Evolutionary conservation across 2,888 invertebrate genomes (phyloP), one percentile per base, ranked within the genome.

Genomic region (Ormyrus nitidulus): DNA sequence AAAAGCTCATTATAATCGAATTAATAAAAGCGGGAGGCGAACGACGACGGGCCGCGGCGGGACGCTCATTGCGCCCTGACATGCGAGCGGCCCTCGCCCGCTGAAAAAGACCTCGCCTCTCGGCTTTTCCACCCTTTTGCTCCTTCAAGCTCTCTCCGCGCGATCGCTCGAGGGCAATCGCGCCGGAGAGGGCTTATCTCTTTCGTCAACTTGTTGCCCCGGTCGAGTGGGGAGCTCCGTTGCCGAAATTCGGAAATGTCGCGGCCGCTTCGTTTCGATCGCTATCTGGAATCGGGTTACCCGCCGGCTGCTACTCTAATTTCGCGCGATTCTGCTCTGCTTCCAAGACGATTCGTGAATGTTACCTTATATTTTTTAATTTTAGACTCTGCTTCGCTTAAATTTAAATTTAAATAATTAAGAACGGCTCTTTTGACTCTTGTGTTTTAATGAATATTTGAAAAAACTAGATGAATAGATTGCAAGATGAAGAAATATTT

Each of bases 1-100:
- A 87, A 87, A 88, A 87, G 86, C 86, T 88, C 87, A 88, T 89
- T 89, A 89, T 89, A 88, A 88, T 88, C 87, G 84, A 88, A 89
- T 89, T 88, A 88, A 89, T 88, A 88, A 87, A 84, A 83, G 72
- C 83, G 78, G 81, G 34, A 46, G 72, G 44, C 19, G 34, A 62
- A 69, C 34, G 81, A 77, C 56, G 75, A 79, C 59, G 79, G 73
- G 79, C 81, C 82, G 76, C 56, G 75, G 75, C 59, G 79, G 73
- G 79, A 81, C 82, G 76, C 84, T 88, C 85, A 89, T 88, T 88
- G 87, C 88, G 64, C 77, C 73, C 69, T 53, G 84, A 85, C 88
- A 89, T 86, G 89, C 89, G 82, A 89, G 75, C 85, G 75, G 64
- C 61, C 54, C 19, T 59, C 44, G 56, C 69, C 19, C 19, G 64